Evolutionary conservation across 2,113 vertebrate genomes (phyloP), one percentile per base, ranked within the genome.

Genomic region (Hyaena hyaena): DNA sequence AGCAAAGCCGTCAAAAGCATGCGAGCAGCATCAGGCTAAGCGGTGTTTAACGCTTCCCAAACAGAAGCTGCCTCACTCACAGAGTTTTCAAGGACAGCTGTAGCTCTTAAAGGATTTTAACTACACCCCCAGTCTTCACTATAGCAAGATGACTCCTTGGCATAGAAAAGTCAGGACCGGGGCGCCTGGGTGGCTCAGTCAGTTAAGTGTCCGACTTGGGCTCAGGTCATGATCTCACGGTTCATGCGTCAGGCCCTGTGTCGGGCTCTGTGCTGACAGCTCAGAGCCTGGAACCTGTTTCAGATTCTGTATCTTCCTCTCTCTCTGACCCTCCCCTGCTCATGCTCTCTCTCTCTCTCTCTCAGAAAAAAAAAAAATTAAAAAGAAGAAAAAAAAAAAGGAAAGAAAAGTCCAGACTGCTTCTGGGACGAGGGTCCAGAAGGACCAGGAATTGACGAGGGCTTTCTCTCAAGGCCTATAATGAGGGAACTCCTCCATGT

Each of bases 1-100:
- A 86, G 61, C 68, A 89, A 88, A 93, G n/a, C 84, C 84, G 68
- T 85, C 68, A 92, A 95, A 91, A 92, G 58, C 65, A 96, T 90
- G 83, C 80, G 63, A 77, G 90, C 90, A 69, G 45, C 48, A 55
- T 55, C 53, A 63, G 87, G n/a, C 68, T 74, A 91, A 68, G 39
- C 88, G 94, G 71, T 81, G 61, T 76, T 86, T 79, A 89, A 92
- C 6, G 83, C 39, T 87, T 86, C 77, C 92, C 92, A 83, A 84
- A 96, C 10, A 97, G 76, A 96, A 95, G 83, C 35, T 80, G 76
- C 58, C 76, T 95, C 87, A 85, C 58, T 93, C 55, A 55, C 55
- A 90, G 84, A 48, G 74, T 85, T 88, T 8, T 84, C 53, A 96
- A 84, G 69, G 50, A 55, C 19, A 77, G 73, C 0, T 63, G 58